These are phyloP conservation scores for Spongilla lacustris DNA, from an alignment of 37 sponge, comb jelly and placozoan species.

Conservation along the genomic window DNA sequence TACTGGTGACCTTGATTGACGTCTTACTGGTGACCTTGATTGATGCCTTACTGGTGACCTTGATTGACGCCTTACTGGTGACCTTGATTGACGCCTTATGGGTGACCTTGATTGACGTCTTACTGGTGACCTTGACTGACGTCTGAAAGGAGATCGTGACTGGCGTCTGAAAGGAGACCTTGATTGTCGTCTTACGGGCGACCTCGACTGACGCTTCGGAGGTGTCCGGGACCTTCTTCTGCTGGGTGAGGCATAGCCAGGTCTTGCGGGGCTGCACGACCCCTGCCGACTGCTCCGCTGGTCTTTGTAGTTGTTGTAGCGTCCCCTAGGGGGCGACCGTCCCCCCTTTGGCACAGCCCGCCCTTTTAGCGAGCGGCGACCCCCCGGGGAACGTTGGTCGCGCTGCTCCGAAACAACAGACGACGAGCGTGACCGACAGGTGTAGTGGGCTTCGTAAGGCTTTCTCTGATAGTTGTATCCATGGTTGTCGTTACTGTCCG, in stretches of 20 bases:
- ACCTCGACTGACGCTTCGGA: neutral
- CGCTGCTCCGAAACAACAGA: too few species aligned
- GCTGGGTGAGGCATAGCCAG: too few species aligned
- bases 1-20: too few species aligned
- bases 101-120: neutral
- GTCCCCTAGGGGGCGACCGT: neutral
- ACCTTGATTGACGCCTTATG: neutral
- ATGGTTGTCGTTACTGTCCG: neutral
- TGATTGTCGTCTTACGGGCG: neutral
- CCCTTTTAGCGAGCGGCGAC: neutral
- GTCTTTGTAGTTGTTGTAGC: neutral
- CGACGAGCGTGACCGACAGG: neutral
- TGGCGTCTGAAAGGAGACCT: neutral
- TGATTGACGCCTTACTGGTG: neutral
- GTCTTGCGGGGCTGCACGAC: conserved; percentile 1
- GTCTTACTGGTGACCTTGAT: too few species aligned
- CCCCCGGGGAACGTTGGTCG: too few species aligned
- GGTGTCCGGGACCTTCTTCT: neutral
- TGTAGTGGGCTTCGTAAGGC: neutral
- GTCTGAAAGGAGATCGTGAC: too few species aligned
- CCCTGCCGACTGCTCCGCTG: neutral
- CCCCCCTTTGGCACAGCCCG: neutral
- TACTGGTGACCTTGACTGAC: too few species aligned
- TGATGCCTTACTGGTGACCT: too few species aligned
- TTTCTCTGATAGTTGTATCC: neutral